phyloP scores from a whole-genome alignment of 2,888 invertebrate genomes.

The Nomada flava region DNA sequence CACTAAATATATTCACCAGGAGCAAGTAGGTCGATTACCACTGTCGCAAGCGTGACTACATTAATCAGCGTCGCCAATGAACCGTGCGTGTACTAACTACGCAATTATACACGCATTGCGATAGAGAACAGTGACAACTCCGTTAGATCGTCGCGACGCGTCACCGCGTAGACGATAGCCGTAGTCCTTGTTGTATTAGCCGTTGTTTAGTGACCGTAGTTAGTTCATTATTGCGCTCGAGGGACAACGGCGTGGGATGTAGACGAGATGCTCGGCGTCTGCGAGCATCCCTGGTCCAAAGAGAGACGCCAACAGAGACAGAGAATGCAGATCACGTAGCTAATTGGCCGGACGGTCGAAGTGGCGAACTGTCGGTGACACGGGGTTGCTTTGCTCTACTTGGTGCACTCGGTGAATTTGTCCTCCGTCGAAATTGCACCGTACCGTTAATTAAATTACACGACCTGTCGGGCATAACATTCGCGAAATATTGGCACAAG shows the following conservation, averaged over 20 bases:
- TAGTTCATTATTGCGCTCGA: conserved; percentile 78
- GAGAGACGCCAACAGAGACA: too few relatives aligned
- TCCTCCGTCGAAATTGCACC: conserved; percentile 40
- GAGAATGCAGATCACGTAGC: conserved; percentile 77
- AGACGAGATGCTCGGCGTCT: conserved; percentile 24
- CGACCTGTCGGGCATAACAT: background rate
- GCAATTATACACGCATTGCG: conserved; percentile 47
- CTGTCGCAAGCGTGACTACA: conserved; percentile 48
- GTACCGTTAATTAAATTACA: conserved; percentile 66
- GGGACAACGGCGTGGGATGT: conserved; percentile 54
- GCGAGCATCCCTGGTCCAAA: background rate
- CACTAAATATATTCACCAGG: conserved; percentile 17
- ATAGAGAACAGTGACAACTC: too few relatives aligned
- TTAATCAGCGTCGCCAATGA: conserved; percentile 64
- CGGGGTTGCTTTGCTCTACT: conserved; percentile 26
- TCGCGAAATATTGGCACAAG: conserved; percentile 22
- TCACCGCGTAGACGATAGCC: background rate
- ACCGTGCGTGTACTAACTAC: conserved; percentile 30
- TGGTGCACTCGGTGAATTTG: conserved; percentile 48
- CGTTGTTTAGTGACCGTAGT: conserved; percentile 74
- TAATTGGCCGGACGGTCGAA: conserved; percentile 72
- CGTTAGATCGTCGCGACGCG: background rate
- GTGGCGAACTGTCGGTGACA: conserved; percentile 59
- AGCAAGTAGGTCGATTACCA: conserved; percentile 38
- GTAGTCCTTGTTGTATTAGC: conserved; percentile 61